Evolutionary conservation across 1,140 invertebrate species (phyloP).

Genomic region (Bactericera cockerelli): DNA sequence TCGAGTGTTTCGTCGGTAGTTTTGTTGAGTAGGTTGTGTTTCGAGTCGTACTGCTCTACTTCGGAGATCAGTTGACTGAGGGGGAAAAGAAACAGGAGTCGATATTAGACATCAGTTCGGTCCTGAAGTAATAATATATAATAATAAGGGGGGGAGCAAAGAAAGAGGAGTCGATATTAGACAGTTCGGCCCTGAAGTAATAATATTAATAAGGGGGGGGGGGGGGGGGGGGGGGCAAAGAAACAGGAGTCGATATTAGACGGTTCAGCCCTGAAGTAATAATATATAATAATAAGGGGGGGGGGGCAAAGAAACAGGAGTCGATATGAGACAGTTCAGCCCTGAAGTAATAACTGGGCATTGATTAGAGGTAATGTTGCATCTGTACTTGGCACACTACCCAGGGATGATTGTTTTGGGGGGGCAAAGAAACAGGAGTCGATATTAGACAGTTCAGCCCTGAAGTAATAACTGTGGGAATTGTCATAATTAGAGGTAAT

Average conservation of each 20-base stretch:
- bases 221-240: slow-evolving; percentile 19
- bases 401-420: slow-evolving; percentile 40
- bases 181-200: not conserved
- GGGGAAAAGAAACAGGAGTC: slow-evolving; percentile 16
- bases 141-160: not conserved
- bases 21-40: slow-evolving; percentile 29
- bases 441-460: too few species aligned
- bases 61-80: slow-evolving; percentile 42
- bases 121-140: slow-evolving; percentile 8
- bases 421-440: slow-evolving; percentile 16
- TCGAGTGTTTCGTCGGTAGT: not conserved
- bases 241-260: slow-evolving; percentile 11
- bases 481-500: too few species aligned
- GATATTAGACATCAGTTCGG: too few species aligned
- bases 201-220: not conserved
- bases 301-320: slow-evolving; percentile 14
- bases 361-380: not conserved
- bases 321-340: too few species aligned
- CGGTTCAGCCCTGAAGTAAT: too few species aligned
- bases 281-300: slow-evolving; percentile 9
- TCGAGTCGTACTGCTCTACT: slow-evolving; percentile 45
- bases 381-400: too few species aligned
- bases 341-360: not conserved
- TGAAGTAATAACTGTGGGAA: too few species aligned
- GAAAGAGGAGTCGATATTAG: slow-evolving; percentile 17